A percentile compares a stretch with the other conserved stretches of the same genome.
These are phyloP conservation scores for Harpegnathos saltator DNA, from an alignment of 1,140 invertebrate species.

Conservation along the genomic window DNA sequence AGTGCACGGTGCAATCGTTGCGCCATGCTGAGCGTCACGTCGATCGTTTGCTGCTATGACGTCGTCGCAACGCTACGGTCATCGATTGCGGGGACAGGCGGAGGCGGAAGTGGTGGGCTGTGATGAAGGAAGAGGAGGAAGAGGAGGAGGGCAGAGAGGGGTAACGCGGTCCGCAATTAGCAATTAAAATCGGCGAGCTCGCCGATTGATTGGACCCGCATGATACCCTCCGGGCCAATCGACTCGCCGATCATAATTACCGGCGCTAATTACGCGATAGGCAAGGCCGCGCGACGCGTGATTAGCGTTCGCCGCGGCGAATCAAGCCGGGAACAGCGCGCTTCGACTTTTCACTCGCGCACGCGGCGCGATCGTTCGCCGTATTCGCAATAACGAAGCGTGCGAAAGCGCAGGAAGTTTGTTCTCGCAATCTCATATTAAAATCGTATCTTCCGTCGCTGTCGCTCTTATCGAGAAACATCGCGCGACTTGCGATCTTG, in stretches of 20 bases:
- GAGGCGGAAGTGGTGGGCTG: too few species aligned
- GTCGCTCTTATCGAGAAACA: not conserved
- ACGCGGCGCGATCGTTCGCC: not conserved
- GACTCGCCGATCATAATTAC: slow-evolving; percentile 77
- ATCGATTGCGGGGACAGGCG: slow-evolving; percentile 61
- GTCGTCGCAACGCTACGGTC: slow-evolving; percentile 29
- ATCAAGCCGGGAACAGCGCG: slow-evolving; percentile 51
- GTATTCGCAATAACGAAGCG: slow-evolving; percentile 28
- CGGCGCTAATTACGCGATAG: slow-evolving; percentile 69
- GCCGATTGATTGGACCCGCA: slow-evolving; percentile 65
- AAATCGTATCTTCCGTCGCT: not conserved
- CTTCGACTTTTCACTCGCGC: not conserved
- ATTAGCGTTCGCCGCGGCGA: slow-evolving; percentile 29
- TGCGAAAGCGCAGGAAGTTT: not conserved
- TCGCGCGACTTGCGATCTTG: not conserved
- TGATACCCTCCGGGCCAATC: slow-evolving; percentile 69
- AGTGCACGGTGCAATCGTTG: slow-evolving; percentile 55
- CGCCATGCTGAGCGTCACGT: slow-evolving; percentile 38
- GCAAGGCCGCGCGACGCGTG: slow-evolving; percentile 6
- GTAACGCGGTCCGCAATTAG: slow-evolving; percentile 70
- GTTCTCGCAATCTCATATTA: not conserved
- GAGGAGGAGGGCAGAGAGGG: not conserved
- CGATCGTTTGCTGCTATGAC: slow-evolving; percentile 45
- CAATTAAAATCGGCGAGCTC: slow-evolving; percentile 76
- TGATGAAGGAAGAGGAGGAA: slow-evolving; percentile 13